phyloP scores from a whole-genome alignment of 2,888 invertebrate species.

The Carpatolechia fugitivella region DNA sequence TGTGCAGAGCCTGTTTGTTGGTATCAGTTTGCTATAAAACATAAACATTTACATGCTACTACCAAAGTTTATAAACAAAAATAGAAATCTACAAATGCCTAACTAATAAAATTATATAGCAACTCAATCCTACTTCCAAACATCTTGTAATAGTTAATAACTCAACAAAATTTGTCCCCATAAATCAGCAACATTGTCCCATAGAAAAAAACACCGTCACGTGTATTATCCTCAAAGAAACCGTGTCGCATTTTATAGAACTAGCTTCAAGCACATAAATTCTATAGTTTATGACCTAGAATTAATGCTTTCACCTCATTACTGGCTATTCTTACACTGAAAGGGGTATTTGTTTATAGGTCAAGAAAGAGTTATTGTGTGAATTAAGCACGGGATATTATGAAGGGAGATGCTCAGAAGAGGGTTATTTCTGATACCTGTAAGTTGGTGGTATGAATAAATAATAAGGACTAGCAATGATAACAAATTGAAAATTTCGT shows the following conservation, averaged over 20 bases:
- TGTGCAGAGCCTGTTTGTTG: too few species aligned
- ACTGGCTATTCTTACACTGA: slow-evolving; percentile 66
- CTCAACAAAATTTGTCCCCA: slow-evolving; percentile 58
- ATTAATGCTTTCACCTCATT: slow-evolving; percentile 73
- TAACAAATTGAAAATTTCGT: too few species aligned
- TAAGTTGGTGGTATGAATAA: neutral
- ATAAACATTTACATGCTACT: too few species aligned
- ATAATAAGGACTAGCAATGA: too few species aligned
- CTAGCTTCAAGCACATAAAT: slow-evolving; percentile 64
- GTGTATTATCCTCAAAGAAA: slow-evolving; percentile 51
- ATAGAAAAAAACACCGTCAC: slow-evolving; percentile 42
- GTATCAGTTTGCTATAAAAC: too few species aligned
- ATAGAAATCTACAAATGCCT: too few species aligned
- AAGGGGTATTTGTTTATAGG: slow-evolving; percentile 67
- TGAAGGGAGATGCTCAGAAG: slow-evolving; percentile 35
- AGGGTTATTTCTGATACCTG: slow-evolving; percentile 28
- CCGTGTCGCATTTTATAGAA: slow-evolving; percentile 74
- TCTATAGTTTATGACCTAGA: slow-evolving; percentile 73
- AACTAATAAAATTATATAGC: slow-evolving; percentile 25
- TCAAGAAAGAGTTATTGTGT: slow-evolving; percentile 74
- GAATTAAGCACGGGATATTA: slow-evolving; percentile 38
- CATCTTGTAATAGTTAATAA: slow-evolving; percentile 30
- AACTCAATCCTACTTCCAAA: slow-evolving; percentile 33
- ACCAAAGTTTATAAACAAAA: too few species aligned
- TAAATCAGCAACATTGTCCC: slow-evolving; percentile 68